Conservation (phyloP, 2,888 invertebrate species). For the Trissoscelio sp. region DNA sequence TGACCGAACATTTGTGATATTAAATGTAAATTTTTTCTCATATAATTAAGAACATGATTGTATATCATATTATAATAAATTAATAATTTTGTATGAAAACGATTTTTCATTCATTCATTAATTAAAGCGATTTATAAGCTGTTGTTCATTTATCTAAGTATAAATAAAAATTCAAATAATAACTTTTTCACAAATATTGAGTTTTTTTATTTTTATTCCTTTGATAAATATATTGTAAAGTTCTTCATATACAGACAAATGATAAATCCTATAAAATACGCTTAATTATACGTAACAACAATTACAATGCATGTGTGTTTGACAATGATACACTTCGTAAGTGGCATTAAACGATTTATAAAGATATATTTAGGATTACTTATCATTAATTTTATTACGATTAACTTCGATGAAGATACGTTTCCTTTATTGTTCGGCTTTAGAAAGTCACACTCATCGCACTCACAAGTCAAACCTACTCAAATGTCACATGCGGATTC, state of each 20-base stretch:
- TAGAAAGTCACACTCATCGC: neutral
- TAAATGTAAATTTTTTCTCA: no score
- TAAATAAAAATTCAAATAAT: slow-evolving; percentile 29
- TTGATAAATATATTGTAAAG: slow-evolving; percentile 18
- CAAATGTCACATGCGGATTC: no score
- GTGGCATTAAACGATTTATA: slow-evolving; percentile 24
- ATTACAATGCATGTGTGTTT: slow-evolving; percentile 27
- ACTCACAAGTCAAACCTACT: no score
- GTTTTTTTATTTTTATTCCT: slow-evolving; percentile 29
- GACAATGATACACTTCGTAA: slow-evolving; percentile 33
- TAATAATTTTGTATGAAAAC: slow-evolving; percentile 21
- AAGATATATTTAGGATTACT: slow-evolving; percentile 38
- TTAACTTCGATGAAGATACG: slow-evolving; percentile 29
- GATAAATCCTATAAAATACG: slow-evolving; percentile 53
- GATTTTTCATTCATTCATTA: no score
- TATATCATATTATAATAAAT: neutral
- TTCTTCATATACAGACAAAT: slow-evolving; percentile 39
- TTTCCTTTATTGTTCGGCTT: neutral
- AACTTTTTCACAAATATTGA: slow-evolving; percentile 25
- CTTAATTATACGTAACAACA: slow-evolving; percentile 39
- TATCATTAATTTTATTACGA: slow-evolving; percentile 16
- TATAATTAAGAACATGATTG: slow-evolving; percentile 14
- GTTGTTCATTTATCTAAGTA: neutral
- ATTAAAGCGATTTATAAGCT: no score
- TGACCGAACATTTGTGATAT: slow-evolving; percentile 33